Evolutionary conservation across 1,140 invertebrate species (phyloP), one percentile per base, ranked within the genome.

Genomic region (Ooceraea biroi): DNA sequence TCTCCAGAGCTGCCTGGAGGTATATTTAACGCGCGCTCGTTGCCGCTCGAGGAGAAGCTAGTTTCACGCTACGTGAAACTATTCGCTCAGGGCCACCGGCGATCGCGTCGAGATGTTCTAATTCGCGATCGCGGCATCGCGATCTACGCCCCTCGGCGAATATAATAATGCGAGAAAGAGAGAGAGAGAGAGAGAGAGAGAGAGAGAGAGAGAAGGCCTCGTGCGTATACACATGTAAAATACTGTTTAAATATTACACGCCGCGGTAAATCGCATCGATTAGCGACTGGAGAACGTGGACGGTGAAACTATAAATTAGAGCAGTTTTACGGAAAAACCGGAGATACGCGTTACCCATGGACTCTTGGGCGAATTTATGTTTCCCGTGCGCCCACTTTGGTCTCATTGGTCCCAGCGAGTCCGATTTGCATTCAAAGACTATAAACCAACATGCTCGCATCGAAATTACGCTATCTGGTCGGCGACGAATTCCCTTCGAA

Each of bases 11-110:
- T 36, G 25, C 25, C 48, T n/a, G 14, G n/a, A 19, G 41, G 22
- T 78, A 78, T 68, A 55, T 78, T 78, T 68, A 66, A 66, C 74
- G 44, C 27, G 12, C 12, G 27, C 57, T 5, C 19, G 44, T 36
- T 3, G 57, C 25, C 3, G 48, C 14, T 14, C 65, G 44, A 76
- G 61, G n/a, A n/a, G n/a, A 46, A 14, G 41, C 58, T 22, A 19
- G n/a, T 36, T 76, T 74, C 36, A 60, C 1, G 50, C 12, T 44
- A 11, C 12, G n/a, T 25, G 17, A 57, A 41, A 46, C n/a, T 69
- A 30, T 57, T 57, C 22, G 48, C 36, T 1, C 60, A 71, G 44
- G 65, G 50, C 50, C 46, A 22, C 12, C 22, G 14, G 44, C 5
- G 36, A 58, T 52, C 14, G 10, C n/a, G 41, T 25, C 12, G 12